Conservation (phyloP, 2,888 invertebrate genomes). For the Tryphoninae sp. region DNA sequence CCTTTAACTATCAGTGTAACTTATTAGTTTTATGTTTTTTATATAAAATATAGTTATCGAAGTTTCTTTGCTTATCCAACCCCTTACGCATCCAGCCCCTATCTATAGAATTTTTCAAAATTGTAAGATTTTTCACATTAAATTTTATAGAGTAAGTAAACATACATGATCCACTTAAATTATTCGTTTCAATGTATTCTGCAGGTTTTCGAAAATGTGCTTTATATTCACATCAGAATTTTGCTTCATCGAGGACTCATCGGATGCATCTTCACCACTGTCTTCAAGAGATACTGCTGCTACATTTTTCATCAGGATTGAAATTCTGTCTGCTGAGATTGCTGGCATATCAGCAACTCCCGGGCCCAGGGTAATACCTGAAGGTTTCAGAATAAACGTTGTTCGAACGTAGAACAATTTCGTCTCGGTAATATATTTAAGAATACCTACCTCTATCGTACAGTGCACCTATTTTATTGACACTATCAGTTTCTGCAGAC, state of each 20-base stretch:
- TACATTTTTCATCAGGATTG: background rate
- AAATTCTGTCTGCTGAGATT: constrained; percentile 1
- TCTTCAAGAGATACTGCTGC: constrained; percentile 3
- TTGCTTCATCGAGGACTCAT: background rate
- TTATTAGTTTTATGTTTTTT: no score
- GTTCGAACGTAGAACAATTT: background rate
- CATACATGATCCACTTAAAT: constrained; percentile 23
- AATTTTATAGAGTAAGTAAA: constrained; percentile 6
- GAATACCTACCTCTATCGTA: constrained; percentile 32
- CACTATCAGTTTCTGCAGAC: background rate
- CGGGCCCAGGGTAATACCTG: constrained; percentile 50
- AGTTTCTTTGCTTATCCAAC: no score
- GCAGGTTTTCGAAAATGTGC: constrained; percentile 39
- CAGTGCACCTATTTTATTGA: constrained; percentile 38
- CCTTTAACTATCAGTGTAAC: no score
- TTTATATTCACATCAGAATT: constrained; percentile 6
- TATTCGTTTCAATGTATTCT: constrained; percentile 39
- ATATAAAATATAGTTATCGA: no score
- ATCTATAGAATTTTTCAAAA: background rate
- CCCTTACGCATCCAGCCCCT: no score
- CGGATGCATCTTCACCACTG: background rate
- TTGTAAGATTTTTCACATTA: background rate
- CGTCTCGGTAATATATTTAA: background rate
- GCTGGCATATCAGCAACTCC: constrained; percentile 45
- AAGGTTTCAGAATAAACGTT: constrained; percentile 6